These are phyloP conservation scores for Nemapogon koenigi DNA, from an alignment of 2,888 invertebrate genomes.

Conservation along the genomic window DNA sequence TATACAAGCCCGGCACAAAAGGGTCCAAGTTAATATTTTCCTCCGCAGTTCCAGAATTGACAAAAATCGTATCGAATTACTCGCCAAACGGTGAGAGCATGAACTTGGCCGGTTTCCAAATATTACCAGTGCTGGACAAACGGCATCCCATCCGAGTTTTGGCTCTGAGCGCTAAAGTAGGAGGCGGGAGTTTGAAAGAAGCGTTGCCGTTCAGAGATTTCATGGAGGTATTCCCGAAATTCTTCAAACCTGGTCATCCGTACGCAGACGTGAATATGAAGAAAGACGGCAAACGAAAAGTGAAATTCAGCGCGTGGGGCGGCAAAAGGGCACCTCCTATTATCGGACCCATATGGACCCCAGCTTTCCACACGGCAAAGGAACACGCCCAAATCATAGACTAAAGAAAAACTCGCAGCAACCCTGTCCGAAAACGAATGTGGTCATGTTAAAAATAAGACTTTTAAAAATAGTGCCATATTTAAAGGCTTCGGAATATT, in stretches of 20 bases:
- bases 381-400: too few relatives aligned
- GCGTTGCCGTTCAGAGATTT: conserved; percentile 41
- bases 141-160: conserved; percentile 42
- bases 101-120: conserved; percentile 36
- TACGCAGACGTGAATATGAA: conserved; percentile 43
- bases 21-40: conserved; percentile 39
- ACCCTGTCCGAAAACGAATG: too few relatives aligned
- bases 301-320: conserved; percentile 56
- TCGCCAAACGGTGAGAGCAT: conserved; percentile 28
- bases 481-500: too few relatives aligned
- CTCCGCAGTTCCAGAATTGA: conserved; percentile 40
- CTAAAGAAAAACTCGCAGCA: too few relatives aligned
- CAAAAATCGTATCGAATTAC: conserved; percentile 38
- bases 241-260: conserved; percentile 46
- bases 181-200: conserved; percentile 29
- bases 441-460: too few relatives aligned
- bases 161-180: conserved; percentile 32
- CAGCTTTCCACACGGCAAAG: too few relatives aligned
- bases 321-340: conserved; percentile 52
- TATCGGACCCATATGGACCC: conserved; percentile 56
- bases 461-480: too few relatives aligned
- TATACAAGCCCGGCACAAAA: conserved; percentile 35
- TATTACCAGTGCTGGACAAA: conserved; percentile 35
- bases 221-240: conserved; percentile 33
- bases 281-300: conserved; percentile 53